Evolutionary conservation across 2,113 vertebrate species (phyloP).

Genomic region (Crotalus horridus): DNA sequence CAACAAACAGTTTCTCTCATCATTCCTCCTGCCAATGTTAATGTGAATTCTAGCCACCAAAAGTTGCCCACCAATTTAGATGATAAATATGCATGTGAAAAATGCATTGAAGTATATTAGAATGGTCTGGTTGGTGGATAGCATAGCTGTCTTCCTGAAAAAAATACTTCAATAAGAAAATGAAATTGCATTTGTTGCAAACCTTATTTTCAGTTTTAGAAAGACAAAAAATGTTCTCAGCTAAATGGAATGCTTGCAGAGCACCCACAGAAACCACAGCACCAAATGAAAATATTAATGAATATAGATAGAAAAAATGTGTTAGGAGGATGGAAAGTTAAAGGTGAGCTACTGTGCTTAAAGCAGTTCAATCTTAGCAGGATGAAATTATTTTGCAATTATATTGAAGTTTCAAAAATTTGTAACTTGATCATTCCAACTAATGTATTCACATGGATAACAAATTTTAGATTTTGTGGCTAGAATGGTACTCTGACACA

Average conservation of each 20-base stretch:
- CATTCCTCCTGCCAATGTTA: not conserved
- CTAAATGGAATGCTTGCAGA: not conserved
- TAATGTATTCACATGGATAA: not conserved
- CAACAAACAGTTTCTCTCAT: not conserved
- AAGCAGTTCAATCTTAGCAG: not conserved
- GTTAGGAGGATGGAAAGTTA: not conserved
- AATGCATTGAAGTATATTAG: not conserved
- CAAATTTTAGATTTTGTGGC: not conserved
- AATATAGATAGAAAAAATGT: not conserved
- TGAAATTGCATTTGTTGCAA: not conserved
- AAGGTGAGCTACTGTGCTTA: not conserved
- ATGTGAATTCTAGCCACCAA: not conserved
- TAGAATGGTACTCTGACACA: not conserved
- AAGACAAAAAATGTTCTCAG: not conserved
- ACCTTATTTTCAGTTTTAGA: no score
- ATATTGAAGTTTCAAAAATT: not conserved
- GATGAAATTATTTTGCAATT: not conserved
- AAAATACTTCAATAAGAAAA: not conserved
- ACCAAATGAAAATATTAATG: not conserved
- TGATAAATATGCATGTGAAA: not conserved
- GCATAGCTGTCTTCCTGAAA: not conserved
- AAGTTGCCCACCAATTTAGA: not conserved
- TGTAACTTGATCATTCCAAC: not conserved
- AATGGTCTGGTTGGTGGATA: not conserved
- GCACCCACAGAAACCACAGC: not conserved